These are phyloP conservation scores for Parnassius smintheus DNA, from an alignment of 2,888 invertebrate species.

Conservation along the genomic window DNA sequence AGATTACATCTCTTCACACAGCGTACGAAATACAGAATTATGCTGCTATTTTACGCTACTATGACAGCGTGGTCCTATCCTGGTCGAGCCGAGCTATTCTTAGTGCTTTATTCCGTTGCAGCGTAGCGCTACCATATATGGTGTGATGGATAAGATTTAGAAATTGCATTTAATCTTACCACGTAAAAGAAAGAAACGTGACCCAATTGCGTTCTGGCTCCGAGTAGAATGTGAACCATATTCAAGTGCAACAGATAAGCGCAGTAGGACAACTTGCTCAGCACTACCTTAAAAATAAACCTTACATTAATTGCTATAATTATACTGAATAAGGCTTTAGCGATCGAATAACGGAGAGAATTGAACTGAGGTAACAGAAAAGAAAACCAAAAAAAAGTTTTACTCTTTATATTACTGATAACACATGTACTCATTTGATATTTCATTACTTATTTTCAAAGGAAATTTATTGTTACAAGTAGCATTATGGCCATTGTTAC, in stretches of 20 bases:
- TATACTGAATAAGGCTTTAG: too few relatives aligned
- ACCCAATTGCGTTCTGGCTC: conserved; percentile 24
- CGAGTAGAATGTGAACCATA: conserved; percentile 25
- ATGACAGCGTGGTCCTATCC: not conserved
- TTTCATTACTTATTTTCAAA: too few relatives aligned
- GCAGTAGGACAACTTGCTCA: conserved; percentile 32
- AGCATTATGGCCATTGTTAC: too few relatives aligned
- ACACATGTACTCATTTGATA: too few relatives aligned
- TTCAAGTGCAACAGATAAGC: conserved; percentile 31
- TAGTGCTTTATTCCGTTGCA: not conserved
- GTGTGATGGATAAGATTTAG: not conserved
- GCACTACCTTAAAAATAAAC: conserved; percentile 24
- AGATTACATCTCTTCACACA: not conserved
- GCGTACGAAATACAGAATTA: not conserved
- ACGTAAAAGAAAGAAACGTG: conserved; percentile 28
- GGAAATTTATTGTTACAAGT: too few relatives aligned
- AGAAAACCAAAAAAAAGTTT: too few relatives aligned
- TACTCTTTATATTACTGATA: too few relatives aligned
- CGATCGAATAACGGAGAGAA: too few relatives aligned
- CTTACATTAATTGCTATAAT: too few relatives aligned
- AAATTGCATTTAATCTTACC: conserved; percentile 1
- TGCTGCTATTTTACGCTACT: not conserved
- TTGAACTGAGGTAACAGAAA: too few relatives aligned
- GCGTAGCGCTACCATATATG: not conserved
- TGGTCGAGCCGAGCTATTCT: too few relatives aligned